Conservation (phyloP, 2,888 invertebrate genomes). For the Caenorhabditis virilis region DNA sequence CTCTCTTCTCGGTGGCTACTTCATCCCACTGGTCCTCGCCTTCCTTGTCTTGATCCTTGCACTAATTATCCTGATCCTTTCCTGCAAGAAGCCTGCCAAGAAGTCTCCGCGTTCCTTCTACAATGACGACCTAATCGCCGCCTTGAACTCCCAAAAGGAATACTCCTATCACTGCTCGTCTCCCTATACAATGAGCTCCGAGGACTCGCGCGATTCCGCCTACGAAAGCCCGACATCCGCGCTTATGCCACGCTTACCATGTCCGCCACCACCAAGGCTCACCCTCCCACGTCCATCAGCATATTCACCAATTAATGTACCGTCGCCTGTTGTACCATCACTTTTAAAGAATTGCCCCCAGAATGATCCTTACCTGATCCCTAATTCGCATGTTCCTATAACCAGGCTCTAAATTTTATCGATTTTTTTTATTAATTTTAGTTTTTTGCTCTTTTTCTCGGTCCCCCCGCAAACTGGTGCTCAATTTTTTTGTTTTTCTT, state of each 20-base stretch:
- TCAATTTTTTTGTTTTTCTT: slow-evolving; percentile 1
- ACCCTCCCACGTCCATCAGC: too few relatives aligned
- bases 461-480: slow-evolving; percentile 10
- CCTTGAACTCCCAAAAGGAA: slow-evolving; percentile 37
- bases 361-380: slow-evolving; percentile 1
- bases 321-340: neutral
- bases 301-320: too few relatives aligned
- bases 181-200: slow-evolving; percentile 36
- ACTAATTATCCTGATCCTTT: slow-evolving; percentile 38
- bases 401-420: neutral
- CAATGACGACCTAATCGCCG: slow-evolving; percentile 34
- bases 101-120: slow-evolving; percentile 24
- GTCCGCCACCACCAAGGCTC: slow-evolving; percentile 8
- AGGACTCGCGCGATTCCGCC: slow-evolving; percentile 41
- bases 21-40: slow-evolving; percentile 42
- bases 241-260: slow-evolving; percentile 38
- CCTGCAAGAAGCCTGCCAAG: slow-evolving; percentile 34
- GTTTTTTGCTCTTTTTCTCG: neutral
- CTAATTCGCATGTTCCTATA: neutral
- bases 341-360: neutral
- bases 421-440: neutral
- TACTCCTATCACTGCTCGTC: slow-evolving; percentile 40
- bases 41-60: slow-evolving; percentile 43
- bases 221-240: slow-evolving; percentile 48
- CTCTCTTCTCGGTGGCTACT: slow-evolving; percentile 37